Evolutionary conservation across 2,888 invertebrate genomes (phyloP).

Genomic region (Apotomis capreana): DNA sequence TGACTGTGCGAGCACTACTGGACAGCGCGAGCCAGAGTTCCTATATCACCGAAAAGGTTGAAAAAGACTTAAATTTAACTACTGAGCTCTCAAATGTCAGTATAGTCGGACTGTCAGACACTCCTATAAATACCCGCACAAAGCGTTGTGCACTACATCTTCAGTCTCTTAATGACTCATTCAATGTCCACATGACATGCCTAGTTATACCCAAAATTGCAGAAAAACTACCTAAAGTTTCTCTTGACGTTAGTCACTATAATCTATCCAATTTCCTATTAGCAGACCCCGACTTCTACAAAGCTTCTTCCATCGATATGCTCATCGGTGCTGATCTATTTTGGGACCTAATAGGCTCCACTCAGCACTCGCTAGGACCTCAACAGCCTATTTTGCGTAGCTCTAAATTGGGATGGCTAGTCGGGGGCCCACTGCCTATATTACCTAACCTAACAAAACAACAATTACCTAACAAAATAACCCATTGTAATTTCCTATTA

Average conservation of each 20-base stretch:
- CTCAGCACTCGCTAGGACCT: not conserved
- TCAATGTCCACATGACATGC: not conserved
- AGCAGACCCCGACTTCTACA: not conserved
- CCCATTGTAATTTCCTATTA: conserved; percentile 9
- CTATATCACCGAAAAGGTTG: not conserved
- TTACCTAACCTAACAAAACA: not conserved
- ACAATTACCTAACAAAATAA: not conserved
- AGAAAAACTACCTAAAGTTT: not conserved
- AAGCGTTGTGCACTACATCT: not conserved
- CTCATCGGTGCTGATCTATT: conserved; percentile 12
- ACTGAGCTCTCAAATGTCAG: not conserved
- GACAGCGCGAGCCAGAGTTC: not conserved
- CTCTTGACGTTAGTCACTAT: not conserved
- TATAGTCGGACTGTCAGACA: not conserved
- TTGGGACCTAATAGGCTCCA: not conserved
- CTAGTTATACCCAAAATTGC: not conserved
- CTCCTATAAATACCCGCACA: too few relatives aligned
- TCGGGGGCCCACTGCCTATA: not conserved
- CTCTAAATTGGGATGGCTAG: conserved; percentile 9
- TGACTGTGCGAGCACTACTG: not conserved
- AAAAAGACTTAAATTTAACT: not conserved
- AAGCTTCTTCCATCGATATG: not conserved
- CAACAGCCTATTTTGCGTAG: not conserved
- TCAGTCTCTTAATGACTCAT: not conserved
- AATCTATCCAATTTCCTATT: not conserved